A percentile compares a stretch with the other conserved stretches of the same genome.
Evolutionary conservation across 1,140 invertebrate species (phyloP).

Genomic region (Aethina tumida): DNA sequence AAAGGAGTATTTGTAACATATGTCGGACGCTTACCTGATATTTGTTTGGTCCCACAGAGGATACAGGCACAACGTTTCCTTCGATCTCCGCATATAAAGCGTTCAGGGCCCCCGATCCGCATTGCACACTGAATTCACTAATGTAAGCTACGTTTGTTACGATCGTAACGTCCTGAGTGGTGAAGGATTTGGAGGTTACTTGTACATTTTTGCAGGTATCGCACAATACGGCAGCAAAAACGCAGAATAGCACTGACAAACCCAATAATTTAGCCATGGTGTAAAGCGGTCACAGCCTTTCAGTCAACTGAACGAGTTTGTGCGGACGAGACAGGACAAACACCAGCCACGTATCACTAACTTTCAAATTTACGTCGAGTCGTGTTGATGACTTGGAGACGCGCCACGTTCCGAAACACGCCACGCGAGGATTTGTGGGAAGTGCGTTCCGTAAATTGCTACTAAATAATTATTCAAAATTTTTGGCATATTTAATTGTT

Average conservation of each 20-base stretch:
- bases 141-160: slow-evolving; percentile 74
- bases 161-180: slow-evolving; percentile 83
- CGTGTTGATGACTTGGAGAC: too few relatives aligned
- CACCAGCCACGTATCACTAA: too few relatives aligned
- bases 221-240: slow-evolving; percentile 11
- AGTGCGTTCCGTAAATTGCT: too few relatives aligned
- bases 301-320: too few relatives aligned
- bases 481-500: too few relatives aligned
- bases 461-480: too few relatives aligned
- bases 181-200: slow-evolving; percentile 62
- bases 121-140: slow-evolving; percentile 62
- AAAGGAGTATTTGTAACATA: slow-evolving; percentile 2
- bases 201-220: slow-evolving; percentile 47
- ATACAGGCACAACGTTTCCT: slow-evolving; percentile 69
- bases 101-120: slow-evolving; percentile 49
- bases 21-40: slow-evolving; percentile 55
- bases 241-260: slow-evolving; percentile 4
- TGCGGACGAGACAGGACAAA: too few relatives aligned
- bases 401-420: too few relatives aligned
- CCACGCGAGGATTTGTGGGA: too few relatives aligned
- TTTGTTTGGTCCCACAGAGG: slow-evolving; percentile 60
- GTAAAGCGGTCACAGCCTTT: too few relatives aligned
- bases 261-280: slow-evolving; percentile 8
- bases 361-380: too few relatives aligned
- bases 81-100: slow-evolving; percentile 77